Conservation (phyloP, 2,113 vertebrate genomes). For the Malurus melanocephalus region DNA sequence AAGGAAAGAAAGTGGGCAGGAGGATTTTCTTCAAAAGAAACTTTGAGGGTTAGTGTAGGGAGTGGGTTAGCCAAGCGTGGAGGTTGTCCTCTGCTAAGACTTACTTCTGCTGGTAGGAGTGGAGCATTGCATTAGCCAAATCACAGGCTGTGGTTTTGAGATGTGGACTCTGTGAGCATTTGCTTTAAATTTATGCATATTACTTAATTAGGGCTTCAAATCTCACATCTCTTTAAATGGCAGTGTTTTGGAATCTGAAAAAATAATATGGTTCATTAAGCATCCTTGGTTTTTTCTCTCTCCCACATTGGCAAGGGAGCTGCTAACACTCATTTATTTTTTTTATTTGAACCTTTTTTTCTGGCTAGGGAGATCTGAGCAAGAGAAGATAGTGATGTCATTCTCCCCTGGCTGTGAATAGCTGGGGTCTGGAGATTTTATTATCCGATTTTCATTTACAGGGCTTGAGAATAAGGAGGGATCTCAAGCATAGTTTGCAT, state of each 20-base stretch:
- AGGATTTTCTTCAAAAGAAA: slow-evolving; percentile 33
- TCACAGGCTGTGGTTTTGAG: slow-evolving; percentile 22
- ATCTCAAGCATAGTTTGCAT: background rate
- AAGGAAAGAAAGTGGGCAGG: background rate
- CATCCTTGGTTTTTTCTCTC: slow-evolving; percentile 5
- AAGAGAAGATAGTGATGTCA: background rate
- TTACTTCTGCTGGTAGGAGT: background rate
- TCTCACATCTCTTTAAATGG: slow-evolving; percentile 38
- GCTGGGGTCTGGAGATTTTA: slow-evolving; percentile 1
- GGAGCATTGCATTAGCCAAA: slow-evolving; percentile 12
- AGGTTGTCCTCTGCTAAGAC: background rate
- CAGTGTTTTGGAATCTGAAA: slow-evolving; percentile 31
- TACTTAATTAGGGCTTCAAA: slow-evolving; percentile 35
- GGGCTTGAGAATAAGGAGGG: background rate
- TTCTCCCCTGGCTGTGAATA: background rate
- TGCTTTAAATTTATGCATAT: slow-evolving; percentile 28
- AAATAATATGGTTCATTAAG: background rate
- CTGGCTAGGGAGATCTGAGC: background rate
- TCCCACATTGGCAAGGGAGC: background rate
- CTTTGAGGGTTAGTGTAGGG: background rate
- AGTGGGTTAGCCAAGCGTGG: background rate
- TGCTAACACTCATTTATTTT: background rate
- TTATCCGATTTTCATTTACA: slow-evolving; percentile 31
- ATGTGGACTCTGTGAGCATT: slow-evolving; percentile 4
- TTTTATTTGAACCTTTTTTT: background rate